Evolutionary conservation across 1,140 invertebrate genomes (phyloP), one percentile per base, ranked within the genome.

Genomic region (Lysiphlebus fabarum): DNA sequence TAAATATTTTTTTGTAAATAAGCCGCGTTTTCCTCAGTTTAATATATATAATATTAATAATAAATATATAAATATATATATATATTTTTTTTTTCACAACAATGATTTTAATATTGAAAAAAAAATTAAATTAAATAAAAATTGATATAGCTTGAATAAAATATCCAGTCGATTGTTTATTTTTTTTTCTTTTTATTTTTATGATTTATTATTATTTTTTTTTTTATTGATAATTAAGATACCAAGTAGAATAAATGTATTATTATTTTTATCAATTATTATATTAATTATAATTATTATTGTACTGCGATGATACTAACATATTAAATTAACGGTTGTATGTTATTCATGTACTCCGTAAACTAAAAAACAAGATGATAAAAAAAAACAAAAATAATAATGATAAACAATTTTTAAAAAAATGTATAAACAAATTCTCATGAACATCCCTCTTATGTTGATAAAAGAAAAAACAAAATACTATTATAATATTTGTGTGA

Each of bases 311-410:
- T 65, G 67, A 70, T 64, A 72, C 66, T 71, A 69, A 70, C 68
- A 67, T 71, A 72, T 70, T 69, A 65, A 71, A 71, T 67, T 62
- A 71, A 66, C 66, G 68, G 62, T 64, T 72, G 67, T 67, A 70
- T 70, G 68, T 67, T 74, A 71, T 72, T 74, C 69, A 67, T 71
- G 61, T 71, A 74, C 60, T 67, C 66, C 64, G 68, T 65, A 62
- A 69, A 60, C 49, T 1, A 40, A 9, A 40, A 9, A 40, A n/a
- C 7, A 44, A n/a, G 12, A 44, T 7, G 11, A 57, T 45, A 56
- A 11, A 33, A 47, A 42, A 34, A 41, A 37, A 56, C 33, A 45
- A 47, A 11, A 56, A 43, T 9, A 56, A 53, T 26, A 36, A 54
- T 41, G 41, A 7, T n/a, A 14, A 12, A 12, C n/a, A 10, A 12